Base-by-base conservation (phyloP, 2,113 vertebrate species). In the Garra rufa region DNA sequence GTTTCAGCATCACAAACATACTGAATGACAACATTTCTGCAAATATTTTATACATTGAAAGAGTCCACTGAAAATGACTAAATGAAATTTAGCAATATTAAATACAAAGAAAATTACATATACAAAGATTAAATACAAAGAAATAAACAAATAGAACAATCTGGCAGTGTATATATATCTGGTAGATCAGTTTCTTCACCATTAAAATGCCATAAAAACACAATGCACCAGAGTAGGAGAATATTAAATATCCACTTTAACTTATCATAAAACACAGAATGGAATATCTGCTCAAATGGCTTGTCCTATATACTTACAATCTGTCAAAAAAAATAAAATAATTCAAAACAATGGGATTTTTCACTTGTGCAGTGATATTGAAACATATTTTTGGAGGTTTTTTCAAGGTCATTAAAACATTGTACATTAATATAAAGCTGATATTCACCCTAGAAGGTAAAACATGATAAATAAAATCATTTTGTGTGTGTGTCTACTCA, bases 331-430 rank as follows among this genome's bases (percentile, higher is more conserved):
- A 14, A n/a, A n/a, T n/a, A n/a, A n/a, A n/a, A n/a, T n/a, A n/a
- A 8, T 17, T 44, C 14, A 28, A 17, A 28, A 48, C n/a, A 59
- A 13, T 6, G 9, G 3, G 3, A 5, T 17, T 52, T 76, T 76
- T 76, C 10, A 76, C 28, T 13, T 34, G 46, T 1, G 1, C 3
- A 9, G 48, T 76, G 9, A 55, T 8, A 7, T 55, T 55, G 17
- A 76, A 13, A 44, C 7, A 5, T 14, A n/a, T n/a, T 15, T n/a
- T 43, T 21, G 41, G 34, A 1, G 2, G 2, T 3, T 15, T 76
- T 0, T 82, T n/a, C 46, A 19, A 82, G 15, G 44, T 85, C 84
- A 75, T 82, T 59, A 19, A 85, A 24, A 38, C 75, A 21, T 17
- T 24, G 67, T 2, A 17, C 0, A n/a, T 48, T 44, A 9, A 30